Evolutionary conservation across 1,140 invertebrate species (phyloP).

Genomic region (Musca domestica): DNA sequence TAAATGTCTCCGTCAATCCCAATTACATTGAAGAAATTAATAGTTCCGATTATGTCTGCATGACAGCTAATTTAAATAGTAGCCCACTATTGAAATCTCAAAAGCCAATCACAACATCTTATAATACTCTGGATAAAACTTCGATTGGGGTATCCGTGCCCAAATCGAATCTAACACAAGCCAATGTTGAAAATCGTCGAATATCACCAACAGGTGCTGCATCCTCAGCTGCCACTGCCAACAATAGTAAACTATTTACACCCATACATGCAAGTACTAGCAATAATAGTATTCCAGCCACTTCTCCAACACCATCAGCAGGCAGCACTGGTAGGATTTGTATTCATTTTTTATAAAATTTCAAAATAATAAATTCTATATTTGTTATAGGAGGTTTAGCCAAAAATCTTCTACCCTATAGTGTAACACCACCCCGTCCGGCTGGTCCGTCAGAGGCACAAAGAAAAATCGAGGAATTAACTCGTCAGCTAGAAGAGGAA

Average conservation of each 20-base stretch:
- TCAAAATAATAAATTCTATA: constrained; percentile 1
- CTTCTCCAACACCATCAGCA: constrained; percentile 48
- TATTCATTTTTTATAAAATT: not conserved
- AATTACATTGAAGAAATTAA: constrained; percentile 62
- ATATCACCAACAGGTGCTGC: constrained; percentile 17
- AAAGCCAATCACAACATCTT: constrained; percentile 16
- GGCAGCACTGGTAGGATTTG: constrained; percentile 41
- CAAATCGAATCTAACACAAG: not conserved
- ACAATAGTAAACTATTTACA: constrained; percentile 20
- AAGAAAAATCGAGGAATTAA: constrained; percentile 86
- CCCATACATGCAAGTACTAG: not conserved
- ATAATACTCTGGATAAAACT: constrained; percentile 10
- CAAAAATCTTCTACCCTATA: constrained; percentile 81
- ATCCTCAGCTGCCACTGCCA: no score
- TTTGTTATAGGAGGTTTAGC: constrained; percentile 36
- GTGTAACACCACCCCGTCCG: constrained; percentile 80
- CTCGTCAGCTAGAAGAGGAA: constrained; percentile 86
- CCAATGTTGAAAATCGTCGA: constrained; percentile 20
- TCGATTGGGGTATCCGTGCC: not conserved
- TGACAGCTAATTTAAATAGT: constrained; percentile 61
- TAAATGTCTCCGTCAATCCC: constrained; percentile 50
- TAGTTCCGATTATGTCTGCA: constrained; percentile 70
- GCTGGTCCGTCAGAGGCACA: constrained; percentile 86
- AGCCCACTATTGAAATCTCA: constrained; percentile 1
- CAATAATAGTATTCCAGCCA: constrained; percentile 30